A percentile compares a stretch with the other conserved stretches of the same genome.
Conservation (phyloP, 2,888 invertebrate genomes). For the Gryllus longicercus region DNA sequence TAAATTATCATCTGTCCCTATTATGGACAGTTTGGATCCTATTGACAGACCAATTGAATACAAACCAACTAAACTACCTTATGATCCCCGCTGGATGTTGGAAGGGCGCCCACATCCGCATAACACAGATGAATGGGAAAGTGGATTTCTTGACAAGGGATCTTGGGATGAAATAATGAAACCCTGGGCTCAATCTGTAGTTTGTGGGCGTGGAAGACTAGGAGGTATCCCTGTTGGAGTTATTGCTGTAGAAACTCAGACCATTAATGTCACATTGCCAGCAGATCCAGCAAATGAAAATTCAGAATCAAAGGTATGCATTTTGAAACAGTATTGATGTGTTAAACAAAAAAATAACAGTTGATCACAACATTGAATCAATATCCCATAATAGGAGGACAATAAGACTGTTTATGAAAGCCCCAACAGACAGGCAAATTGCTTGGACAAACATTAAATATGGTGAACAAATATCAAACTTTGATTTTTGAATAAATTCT, state of each 20-base stretch:
- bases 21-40: slow-evolving; percentile 70
- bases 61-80: slow-evolving; percentile 83
- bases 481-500: too few relatives aligned
- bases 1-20: slow-evolving; percentile 68
- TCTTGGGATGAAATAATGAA: slow-evolving; percentile 90
- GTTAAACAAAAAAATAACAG: slow-evolving; percentile 4
- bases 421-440: too few relatives aligned
- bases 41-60: slow-evolving; percentile 80
- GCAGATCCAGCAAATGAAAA: slow-evolving; percentile 98
- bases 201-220: slow-evolving; percentile 83
- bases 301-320: slow-evolving; percentile 86
- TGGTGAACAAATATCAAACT: too few relatives aligned
- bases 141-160: slow-evolving; percentile 90
- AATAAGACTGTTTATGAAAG: too few relatives aligned
- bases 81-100: slow-evolving; percentile 93
- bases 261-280: slow-evolving; percentile 89
- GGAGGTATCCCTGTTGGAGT: slow-evolving; percentile 97
- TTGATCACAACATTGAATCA: too few relatives aligned
- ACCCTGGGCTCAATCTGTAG: slow-evolving; percentile 97
- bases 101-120: slow-evolving; percentile 63
- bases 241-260: slow-evolving; percentile 93
- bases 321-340: not conserved
- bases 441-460: too few relatives aligned
- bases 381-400: too few relatives aligned
- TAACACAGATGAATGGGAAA: slow-evolving; percentile 68